Conservation (phyloP, 2,888 invertebrate genomes). For the Cryptus viduatorius region DNA sequence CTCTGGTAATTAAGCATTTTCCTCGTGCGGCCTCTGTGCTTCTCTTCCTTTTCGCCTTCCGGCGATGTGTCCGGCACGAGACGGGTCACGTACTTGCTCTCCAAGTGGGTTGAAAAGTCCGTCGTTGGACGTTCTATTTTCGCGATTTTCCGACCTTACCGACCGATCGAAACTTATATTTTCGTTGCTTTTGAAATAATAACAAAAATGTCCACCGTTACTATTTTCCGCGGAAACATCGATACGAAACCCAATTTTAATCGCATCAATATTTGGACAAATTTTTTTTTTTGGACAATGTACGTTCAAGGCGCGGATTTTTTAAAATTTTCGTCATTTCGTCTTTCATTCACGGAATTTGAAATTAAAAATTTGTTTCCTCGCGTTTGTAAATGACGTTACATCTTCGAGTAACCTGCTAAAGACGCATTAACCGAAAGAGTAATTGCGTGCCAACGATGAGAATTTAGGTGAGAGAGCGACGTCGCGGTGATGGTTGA, state of each 20-base stretch:
- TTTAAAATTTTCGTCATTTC: too few species aligned
- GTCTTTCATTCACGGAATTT: too few species aligned
- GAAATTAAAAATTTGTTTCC: not conserved
- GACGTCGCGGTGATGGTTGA: not conserved
- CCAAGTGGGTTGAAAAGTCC: conserved; percentile 33
- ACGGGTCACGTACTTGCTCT: conserved; percentile 43
- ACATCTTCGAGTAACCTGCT: not conserved
- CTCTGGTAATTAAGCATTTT: conserved; percentile 46
- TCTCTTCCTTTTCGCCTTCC: conserved; percentile 15
- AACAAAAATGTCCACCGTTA: conserved; percentile 3
- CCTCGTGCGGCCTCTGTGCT: not conserved
- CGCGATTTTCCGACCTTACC: not conserved
- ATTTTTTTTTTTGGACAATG: too few species aligned
- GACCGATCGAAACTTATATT: not conserved
- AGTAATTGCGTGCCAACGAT: conserved; percentile 34
- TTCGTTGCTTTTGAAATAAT: not conserved
- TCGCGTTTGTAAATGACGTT: not conserved
- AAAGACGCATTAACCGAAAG: conserved; percentile 14
- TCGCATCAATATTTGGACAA: not conserved
- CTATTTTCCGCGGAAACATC: not conserved
- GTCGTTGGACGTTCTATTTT: conserved; percentile 11
- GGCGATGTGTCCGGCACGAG: conserved; percentile 36
- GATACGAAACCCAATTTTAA: not conserved
- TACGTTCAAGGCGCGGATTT: too few species aligned
- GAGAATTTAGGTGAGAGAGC: conserved; percentile 22